phyloP scores from a whole-genome alignment of 1,140 invertebrate genomes.

The Lordiphosa collinella region DNA sequence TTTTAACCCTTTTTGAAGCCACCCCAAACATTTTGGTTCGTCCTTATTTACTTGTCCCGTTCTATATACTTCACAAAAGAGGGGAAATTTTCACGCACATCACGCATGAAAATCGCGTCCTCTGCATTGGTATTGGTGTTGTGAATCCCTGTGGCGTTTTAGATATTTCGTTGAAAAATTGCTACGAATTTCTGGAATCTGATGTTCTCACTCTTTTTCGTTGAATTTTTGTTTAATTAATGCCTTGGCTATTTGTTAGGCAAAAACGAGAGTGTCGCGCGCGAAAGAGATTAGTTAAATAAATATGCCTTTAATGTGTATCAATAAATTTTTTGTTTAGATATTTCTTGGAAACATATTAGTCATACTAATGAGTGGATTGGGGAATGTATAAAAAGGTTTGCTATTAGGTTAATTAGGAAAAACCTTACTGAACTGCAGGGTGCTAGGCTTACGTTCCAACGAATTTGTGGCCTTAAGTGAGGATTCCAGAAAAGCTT shows the following conservation, averaged over 20 bases:
- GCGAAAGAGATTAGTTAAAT: neutral
- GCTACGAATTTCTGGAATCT: conserved; percentile 25
- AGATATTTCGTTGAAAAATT: conserved; percentile 52
- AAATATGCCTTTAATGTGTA: conserved; percentile 4
- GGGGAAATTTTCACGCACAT: conserved; percentile 70
- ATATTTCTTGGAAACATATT: neutral
- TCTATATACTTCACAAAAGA: conserved; percentile 34
- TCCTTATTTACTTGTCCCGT: conserved; percentile 19
- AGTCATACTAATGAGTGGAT: neutral
- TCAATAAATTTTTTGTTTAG: conserved; percentile 1
- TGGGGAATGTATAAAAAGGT: too few relatives aligned
- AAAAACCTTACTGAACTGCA: too few relatives aligned
- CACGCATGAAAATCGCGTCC: conserved; percentile 60
- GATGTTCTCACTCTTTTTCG: neutral
- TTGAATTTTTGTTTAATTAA: conserved; percentile 42
- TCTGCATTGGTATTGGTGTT: conserved; percentile 20
- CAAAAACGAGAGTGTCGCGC: neutral
- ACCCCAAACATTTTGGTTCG: conserved; percentile 41
- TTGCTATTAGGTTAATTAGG: neutral
- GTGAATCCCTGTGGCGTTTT: neutral
- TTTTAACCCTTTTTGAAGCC: conserved; percentile 66
- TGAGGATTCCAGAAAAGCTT: too few relatives aligned
- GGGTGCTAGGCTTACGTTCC: too few relatives aligned
- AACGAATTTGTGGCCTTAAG: too few relatives aligned
- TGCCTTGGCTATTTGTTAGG: conserved; percentile 29